Base-by-base conservation (phyloP, 2,113 vertebrate species). In the Corythornis madagascariensis region DNA sequence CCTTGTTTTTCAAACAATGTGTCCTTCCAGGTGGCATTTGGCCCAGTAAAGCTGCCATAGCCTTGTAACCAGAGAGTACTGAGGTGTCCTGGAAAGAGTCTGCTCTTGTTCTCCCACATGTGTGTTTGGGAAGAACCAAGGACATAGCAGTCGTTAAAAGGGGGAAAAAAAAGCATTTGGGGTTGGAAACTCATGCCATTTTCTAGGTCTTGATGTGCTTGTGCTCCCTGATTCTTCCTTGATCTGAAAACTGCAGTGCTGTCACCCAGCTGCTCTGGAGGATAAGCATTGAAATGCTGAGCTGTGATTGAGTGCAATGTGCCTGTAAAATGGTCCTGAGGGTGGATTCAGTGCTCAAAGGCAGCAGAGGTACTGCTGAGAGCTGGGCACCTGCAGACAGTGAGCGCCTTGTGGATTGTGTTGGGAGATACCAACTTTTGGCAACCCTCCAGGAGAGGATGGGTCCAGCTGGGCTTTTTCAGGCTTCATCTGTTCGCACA, bases 1-100 rank as follows among this genome's bases (percentile, higher is more conserved):
- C 74, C 55, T 82, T 89, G 59, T 70, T 77, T 95, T 60, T 84
- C 82, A 96, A 93, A 63, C 60, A 67, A 6, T 0, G 0, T 63
- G 90, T 92, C 78, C 86, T 90, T 96, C 93, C 95, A 96, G 89
- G 86, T 96, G 95, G 93, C 88, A 28, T 74, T 63, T 95, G 93
- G 90, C 93, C 93, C 90, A 85, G 70, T 57, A 16, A 71, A 93
- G 80, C 93, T 90, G 59, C 88, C 21, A 3, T 4, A 17, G 86
- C 1, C 0, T 11, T 86, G 83, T 90, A 96, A 96, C 70, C 0
- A 1, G 90, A 94, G 85, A 90, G 86, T 66, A 16, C 74, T 82
- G 83, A 0, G 1, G 21, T 85, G 93, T 94, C 95, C 88, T 94
- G 89, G 90, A 92, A 93, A 82, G 91, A 84, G 90, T 50, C 81